A percentile compares a stretch with the other conserved stretches of the same genome.
These are phyloP conservation scores for Chloroclystis v-ata DNA, from an alignment of 2,888 invertebrate species.

Conservation along the genomic window DNA sequence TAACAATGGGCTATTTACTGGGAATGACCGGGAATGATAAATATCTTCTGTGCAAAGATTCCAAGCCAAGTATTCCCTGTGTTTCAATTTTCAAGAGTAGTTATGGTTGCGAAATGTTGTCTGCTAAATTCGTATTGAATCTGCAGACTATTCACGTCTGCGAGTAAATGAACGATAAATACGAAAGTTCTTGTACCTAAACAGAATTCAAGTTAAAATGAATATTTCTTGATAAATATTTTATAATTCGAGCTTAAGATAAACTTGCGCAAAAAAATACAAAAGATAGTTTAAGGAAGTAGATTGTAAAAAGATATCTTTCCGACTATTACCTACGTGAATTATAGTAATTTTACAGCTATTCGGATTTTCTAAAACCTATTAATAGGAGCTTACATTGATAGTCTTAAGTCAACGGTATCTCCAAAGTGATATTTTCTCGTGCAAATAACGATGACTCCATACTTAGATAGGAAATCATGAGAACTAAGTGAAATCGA, in stretches of 20 bases:
- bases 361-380: no score
- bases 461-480: slow-evolving; percentile 48
- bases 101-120: neutral
- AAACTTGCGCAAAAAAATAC: no score
- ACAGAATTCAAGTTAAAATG: no score
- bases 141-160: no score
- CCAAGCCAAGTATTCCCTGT: slow-evolving; percentile 5
- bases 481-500: slow-evolving; percentile 68
- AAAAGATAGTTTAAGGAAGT: no score
- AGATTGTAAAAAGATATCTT: no score
- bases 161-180: no score
- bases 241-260: no score
- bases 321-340: no score
- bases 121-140: neutral
- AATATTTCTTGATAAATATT: no score
- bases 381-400: neutral
- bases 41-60: slow-evolving; percentile 19
- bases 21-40: slow-evolving; percentile 26
- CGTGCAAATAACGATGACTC: slow-evolving; percentile 33
- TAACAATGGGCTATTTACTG: slow-evolving; percentile 47
- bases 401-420: neutral
- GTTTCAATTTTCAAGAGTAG: slow-evolving; percentile 14
- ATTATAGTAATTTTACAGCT: no score
- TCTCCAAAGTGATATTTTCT: slow-evolving; percentile 23
- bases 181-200: no score